These are phyloP conservation scores for Notarius quadriscutis DNA, from an alignment of 2,113 vertebrate species.

Conservation along the genomic window DNA sequence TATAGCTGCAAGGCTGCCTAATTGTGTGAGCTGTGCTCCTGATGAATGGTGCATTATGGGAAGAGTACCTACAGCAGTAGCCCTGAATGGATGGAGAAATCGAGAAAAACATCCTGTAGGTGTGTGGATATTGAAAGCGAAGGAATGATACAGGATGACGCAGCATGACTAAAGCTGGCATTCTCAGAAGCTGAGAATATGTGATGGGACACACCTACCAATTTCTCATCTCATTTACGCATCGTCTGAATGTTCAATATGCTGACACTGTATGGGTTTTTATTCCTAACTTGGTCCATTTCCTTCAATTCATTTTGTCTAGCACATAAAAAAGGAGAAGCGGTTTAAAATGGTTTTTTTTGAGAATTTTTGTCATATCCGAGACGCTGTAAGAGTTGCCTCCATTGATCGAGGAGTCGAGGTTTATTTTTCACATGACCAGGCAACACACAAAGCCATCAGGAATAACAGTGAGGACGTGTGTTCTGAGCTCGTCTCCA, in stretches of 20 bases:
- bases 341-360: not conserved
- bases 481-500: conserved; percentile 29
- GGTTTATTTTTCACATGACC: conserved; percentile 46
- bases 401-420: conserved; percentile 12
- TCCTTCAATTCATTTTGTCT: not conserved
- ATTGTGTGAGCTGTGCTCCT: conserved; percentile 46
- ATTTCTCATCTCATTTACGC: not conserved
- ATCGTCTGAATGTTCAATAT: not conserved
- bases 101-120: conserved; percentile 13
- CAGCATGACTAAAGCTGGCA: conserved; percentile 25
- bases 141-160: conserved; percentile 15
- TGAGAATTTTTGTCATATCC: not conserved
- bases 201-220: conserved; percentile 4
- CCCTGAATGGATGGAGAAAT: conserved; percentile 28
- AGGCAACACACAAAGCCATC: conserved; percentile 31
- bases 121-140: conserved; percentile 22
- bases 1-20: conserved; percentile 32
- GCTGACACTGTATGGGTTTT: not conserved
- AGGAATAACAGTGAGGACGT: conserved; percentile 47
- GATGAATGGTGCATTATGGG: conserved; percentile 52
- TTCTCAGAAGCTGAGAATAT: conserved; percentile 11
- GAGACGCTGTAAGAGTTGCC: conserved; percentile 28
- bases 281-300: not conserved
- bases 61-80: conserved; percentile 35
- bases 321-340: not conserved